Evolutionary conservation across 2,113 vertebrate genomes (phyloP), one percentile per base, ranked within the genome.

Genomic region (Sorex araneus): DNA sequence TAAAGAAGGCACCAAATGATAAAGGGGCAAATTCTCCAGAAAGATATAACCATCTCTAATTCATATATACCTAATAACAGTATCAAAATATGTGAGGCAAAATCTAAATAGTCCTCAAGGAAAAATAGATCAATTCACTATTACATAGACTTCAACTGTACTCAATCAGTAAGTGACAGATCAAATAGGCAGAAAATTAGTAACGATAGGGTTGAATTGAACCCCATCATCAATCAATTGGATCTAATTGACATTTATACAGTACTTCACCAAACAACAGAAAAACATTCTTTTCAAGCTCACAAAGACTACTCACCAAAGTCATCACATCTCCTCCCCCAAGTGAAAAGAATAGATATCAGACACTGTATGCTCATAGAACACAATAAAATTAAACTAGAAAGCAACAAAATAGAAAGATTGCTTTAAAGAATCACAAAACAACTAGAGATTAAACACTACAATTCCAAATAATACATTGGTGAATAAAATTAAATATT

Each of bases 171-270:
- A 83, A 84, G 0, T 74, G 32, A 70, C 71, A 89, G 47, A 81
- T 66, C 10, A 57, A 78, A 54, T 0, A 83, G 69, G 78, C 74
- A 80, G 89, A 71, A 91, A 93, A 92, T 70, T 81, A 76, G 75
- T 70, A 84, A 84, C 28, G 71, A 86, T 45, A 64, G 9, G 19
- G 47, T 18, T 83, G 60, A 95, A 75, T 18, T 47, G 54, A 54
- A 28, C 4, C 36, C 28, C 13, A 36, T 1, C 32, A 82, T 76
- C 40, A 70, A 60, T 63, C 84, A 85, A 74, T 54, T 54, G 54
- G 54, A 54, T 54, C 54, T 54, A 54, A 54, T 54, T 54, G 54
- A 54, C 54, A 54, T 15, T 54, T 54, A 54, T 54, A 54, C 15
- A 54, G 54, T 54, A 54, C 54, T 54, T 54, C 12, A 54, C 18